Base-by-base conservation (phyloP, 2,888 invertebrate species). In the Troides helena region DNA sequence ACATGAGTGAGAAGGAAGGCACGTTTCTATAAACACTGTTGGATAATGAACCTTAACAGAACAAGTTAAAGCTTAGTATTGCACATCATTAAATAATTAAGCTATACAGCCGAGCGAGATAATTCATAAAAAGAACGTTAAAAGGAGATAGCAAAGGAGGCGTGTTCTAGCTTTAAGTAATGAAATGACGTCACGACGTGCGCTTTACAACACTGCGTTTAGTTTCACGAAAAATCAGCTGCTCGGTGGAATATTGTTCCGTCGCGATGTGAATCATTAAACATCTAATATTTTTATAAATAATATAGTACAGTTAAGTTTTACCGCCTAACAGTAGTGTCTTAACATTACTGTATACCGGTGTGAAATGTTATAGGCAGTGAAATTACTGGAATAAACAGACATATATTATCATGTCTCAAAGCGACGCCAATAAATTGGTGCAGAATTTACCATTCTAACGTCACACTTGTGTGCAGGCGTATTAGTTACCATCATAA, bases 151-250 rank as follows among this genome's bases (percentile, higher is more conserved):
- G 75, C 73, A 68, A 72, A 76, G 75, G 77, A 79, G 90, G 90
- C 88, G 90, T 86, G 88, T 80, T 74, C 71, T 74, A 25, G 17
- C 21, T 25, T 62, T 14, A 12, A 70, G 60, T 74, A 74, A 75
- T 76, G 76, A 75, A 74, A 81, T 89, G 86, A 90, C 90, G 89
- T 88, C 85, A 86, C 80, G 80, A 86, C 86, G 87, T 86, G 84
- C 85, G 86, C 80, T 80, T 43, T 68, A 72, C 66, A 70, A 72
- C 84, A 85, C 85, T 84, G 77, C 75, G 86, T 86, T 85, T 79
- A 80, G 84, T 85, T 85, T 84, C 85, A 86, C 85, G 85, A 81
- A 88, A 86, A 89, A 90, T 90, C 91, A 92, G 91, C 91, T 92
- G 91, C 84, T 88, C 74, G 68, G 53, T 30, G 57, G 36, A 36